These are phyloP conservation scores for Micropterix aruncella DNA, from an alignment of 2,888 invertebrate species.

Conservation along the genomic window DNA sequence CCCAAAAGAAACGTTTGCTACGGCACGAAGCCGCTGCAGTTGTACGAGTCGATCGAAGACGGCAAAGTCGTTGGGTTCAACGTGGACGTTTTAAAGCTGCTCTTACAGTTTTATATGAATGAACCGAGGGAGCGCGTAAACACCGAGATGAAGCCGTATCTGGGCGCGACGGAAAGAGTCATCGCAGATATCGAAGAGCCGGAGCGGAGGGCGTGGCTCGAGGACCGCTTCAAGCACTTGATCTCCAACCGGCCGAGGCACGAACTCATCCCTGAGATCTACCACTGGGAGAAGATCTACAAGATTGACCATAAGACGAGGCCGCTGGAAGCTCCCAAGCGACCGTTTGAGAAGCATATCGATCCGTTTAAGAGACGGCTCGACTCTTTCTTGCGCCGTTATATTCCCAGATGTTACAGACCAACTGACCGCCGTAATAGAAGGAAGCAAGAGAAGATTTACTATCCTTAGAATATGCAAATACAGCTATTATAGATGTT, in stretches of 20 bases:
- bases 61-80: constrained; percentile 66
- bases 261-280: constrained; percentile 50
- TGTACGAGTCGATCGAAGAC: constrained; percentile 58
- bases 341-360: constrained; percentile 52
- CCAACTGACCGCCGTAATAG: no score
- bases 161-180: constrained; percentile 39
- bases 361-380: constrained; percentile 49
- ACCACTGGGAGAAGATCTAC: constrained; percentile 74
- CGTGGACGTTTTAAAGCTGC: constrained; percentile 55
- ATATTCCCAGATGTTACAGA: constrained; percentile 54
- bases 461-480: no score
- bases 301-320: constrained; percentile 56
- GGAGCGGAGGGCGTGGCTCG: constrained; percentile 55
- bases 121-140: constrained; percentile 43
- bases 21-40: constrained; percentile 52
- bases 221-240: constrained; percentile 51
- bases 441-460: no score
- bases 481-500: no score
- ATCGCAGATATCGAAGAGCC: constrained; percentile 55
- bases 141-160: constrained; percentile 58
- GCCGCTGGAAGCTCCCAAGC: constrained; percentile 48
- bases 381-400: constrained; percentile 50
- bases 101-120: constrained; percentile 65
- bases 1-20: constrained; percentile 68
- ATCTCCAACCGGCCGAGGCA: constrained; percentile 52